A percentile compares a stretch with the other conserved stretches of the same genome.
phyloP scores from a whole-genome alignment of 1,140 invertebrate genomes.

The Acromyrmex echinatior region DNA sequence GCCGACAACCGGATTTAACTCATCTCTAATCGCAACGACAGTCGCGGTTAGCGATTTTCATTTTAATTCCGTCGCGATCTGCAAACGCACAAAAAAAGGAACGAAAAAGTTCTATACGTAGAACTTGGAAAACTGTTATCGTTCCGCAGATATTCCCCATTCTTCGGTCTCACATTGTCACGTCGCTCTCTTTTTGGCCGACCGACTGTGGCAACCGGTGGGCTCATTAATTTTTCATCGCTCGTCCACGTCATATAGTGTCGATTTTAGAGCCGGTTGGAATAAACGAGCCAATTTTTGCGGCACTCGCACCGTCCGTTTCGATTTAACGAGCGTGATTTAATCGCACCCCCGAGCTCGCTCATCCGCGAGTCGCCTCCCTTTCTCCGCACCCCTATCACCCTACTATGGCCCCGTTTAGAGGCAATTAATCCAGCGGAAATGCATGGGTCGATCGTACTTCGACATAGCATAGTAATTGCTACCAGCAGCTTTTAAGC shows the following conservation, averaged over 20 bases:
- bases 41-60: conserved; percentile 33
- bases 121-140: conserved; percentile 10
- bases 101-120: conserved; percentile 21
- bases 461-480: conserved; percentile 54
- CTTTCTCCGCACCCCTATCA: background rate
- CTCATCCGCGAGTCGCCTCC: conserved; percentile 18
- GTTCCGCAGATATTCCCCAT: conserved; percentile 5
- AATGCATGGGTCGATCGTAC: conserved; percentile 57
- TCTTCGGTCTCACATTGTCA: background rate
- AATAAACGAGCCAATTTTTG: conserved; percentile 64
- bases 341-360: conserved; percentile 56
- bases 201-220: conserved; percentile 24
- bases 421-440: conserved; percentile 56
- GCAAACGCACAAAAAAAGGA: background rate
- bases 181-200: conserved; percentile 4
- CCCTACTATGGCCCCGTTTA: conserved; percentile 30
- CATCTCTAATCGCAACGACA: background rate
- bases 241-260: conserved; percentile 37
- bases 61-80: conserved; percentile 59
- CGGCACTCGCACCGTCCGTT: conserved; percentile 30
- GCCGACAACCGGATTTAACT: conserved; percentile 39
- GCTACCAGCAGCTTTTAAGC: conserved; percentile 46
- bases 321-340: conserved; percentile 65
- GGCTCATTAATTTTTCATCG: conserved; percentile 76
- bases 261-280: conserved; percentile 36